phyloP scores from a whole-genome alignment of 1,140 invertebrate genomes.

The Cyrtorhinus lividipennis region DNA sequence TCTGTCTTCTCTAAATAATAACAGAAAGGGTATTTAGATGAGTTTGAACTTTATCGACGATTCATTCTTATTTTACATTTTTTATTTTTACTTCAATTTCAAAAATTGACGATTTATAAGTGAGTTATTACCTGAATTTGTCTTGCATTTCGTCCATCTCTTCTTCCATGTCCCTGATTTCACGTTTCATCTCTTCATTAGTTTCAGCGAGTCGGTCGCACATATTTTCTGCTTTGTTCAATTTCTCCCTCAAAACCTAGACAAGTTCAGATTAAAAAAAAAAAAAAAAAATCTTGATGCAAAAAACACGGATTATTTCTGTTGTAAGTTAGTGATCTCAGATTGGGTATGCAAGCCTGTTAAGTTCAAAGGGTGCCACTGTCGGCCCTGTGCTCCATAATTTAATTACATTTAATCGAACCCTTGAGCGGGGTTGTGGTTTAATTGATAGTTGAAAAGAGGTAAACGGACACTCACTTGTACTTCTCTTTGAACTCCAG shows the following conservation, averaged over 20 bases:
- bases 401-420: too few species aligned
- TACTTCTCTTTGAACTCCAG: conserved; percentile 29
- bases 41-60: conserved; percentile 32
- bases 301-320: too few species aligned
- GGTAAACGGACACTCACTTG: too few species aligned
- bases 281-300: too few species aligned
- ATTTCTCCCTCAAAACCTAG: conserved; percentile 46
- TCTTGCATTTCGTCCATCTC: conserved; percentile 98
- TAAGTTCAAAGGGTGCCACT: too few species aligned
- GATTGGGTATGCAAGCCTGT: too few species aligned
- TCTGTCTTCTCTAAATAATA: conserved; percentile 82
- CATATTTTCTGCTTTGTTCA: conserved; percentile 69
- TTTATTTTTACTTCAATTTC: conserved; percentile 17
- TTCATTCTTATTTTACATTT: conserved; percentile 32
- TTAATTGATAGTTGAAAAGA: too few species aligned
- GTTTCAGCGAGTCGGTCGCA: conserved; percentile 91
- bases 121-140: conserved; percentile 58
- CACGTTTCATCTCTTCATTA: conserved; percentile 89
- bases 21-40: too few species aligned
- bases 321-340: too few species aligned
- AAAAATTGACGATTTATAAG: conserved; percentile 4
- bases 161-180: conserved; percentile 80
- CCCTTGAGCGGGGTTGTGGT: too few species aligned
- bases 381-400: too few species aligned
- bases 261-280: too few species aligned